A percentile compares a stretch with the other conserved stretches of the same genome.
phyloP scores from a whole-genome alignment of 2,113 vertebrate species.

The Polypterus bichir region DNA sequence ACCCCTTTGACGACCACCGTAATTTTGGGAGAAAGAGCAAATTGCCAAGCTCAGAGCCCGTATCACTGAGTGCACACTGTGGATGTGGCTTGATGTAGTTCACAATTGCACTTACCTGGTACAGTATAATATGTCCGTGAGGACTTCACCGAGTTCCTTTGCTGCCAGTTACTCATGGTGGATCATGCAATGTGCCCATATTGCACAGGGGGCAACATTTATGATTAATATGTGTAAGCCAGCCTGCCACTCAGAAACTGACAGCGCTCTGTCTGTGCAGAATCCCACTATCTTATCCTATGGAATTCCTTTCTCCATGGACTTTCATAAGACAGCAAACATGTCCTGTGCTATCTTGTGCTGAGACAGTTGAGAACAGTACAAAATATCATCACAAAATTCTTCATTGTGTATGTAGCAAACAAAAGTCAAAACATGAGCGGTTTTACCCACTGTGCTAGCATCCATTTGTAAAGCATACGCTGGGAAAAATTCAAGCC shows the following conservation, averaged over 20 bases:
- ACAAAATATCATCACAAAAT: slow-evolving; percentile 13
- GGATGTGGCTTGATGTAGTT: too few relatives aligned
- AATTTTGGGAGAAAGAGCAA: too few relatives aligned
- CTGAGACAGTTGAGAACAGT: slow-evolving; percentile 8
- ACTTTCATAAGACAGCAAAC: slow-evolving; percentile 4
- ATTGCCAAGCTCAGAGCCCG: too few relatives aligned
- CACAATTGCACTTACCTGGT: too few relatives aligned
- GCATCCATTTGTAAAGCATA: slow-evolving; percentile 12
- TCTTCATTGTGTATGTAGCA: neutral
- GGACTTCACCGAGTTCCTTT: neutral
- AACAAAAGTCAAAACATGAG: slow-evolving; percentile 8
- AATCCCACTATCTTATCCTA: slow-evolving; percentile 10
- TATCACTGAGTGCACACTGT: too few relatives aligned
- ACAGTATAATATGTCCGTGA: too few relatives aligned
- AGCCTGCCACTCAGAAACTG: neutral
- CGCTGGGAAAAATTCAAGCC: slow-evolving; percentile 1
- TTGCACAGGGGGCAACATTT: neutral
- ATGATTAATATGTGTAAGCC: slow-evolving; percentile 2
- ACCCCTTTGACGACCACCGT: too few relatives aligned
- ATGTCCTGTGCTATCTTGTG: slow-evolving; percentile 9
- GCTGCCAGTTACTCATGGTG: slow-evolving; percentile 5
- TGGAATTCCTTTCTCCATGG: slow-evolving; percentile 3
- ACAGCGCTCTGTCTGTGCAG: slow-evolving; percentile 10
- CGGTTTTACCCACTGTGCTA: slow-evolving; percentile 7
- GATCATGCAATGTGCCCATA: slow-evolving; percentile 13